Percentiles rank a stretch among this genome's conserved stretches.
Evolutionary conservation across 1,140 invertebrate species (phyloP).

Genomic region (Euura saliciscinereae): DNA sequence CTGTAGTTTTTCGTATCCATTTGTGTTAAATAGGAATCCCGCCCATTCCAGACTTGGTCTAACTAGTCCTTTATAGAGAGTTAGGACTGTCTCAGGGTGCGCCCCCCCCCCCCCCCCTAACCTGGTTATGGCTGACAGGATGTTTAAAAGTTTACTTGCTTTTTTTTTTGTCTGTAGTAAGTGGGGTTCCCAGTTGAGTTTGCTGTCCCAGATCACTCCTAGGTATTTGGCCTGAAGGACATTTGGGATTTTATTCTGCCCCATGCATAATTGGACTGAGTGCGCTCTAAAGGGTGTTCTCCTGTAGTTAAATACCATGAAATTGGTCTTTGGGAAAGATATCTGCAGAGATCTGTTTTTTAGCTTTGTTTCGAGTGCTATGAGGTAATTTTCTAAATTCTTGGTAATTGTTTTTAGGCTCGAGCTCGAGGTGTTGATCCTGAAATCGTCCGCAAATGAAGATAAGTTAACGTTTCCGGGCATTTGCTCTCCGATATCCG

Average conservation of each 20-base stretch:
- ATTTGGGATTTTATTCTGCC: slow-evolving; percentile 10
- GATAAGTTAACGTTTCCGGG: slow-evolving; percentile 7
- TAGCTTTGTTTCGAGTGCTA: slow-evolving; percentile 11
- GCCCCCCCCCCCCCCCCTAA: slow-evolving; percentile 28
- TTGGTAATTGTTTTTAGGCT: no score
- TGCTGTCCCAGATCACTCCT: slow-evolving; percentile 19
- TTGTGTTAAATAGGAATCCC: background rate
- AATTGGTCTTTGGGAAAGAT: slow-evolving; percentile 11
- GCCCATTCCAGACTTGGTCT: slow-evolving; percentile 26
- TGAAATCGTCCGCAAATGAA: slow-evolving; percentile 26
- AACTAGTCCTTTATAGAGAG: slow-evolving; percentile 24
- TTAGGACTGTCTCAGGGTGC: slow-evolving; percentile 20
- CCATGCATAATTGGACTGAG: background rate
- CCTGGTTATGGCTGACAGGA: slow-evolving; percentile 18
- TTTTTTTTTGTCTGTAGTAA: no score
- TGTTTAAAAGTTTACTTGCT: slow-evolving; percentile 16
- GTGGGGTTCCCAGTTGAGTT: slow-evolving; percentile 24
- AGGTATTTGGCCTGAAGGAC: slow-evolving; percentile 18
- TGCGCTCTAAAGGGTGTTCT: background rate
- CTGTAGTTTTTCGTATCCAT: background rate
- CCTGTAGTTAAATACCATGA: slow-evolving; percentile 15
- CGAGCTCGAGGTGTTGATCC: slow-evolving; percentile 14
- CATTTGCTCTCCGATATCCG: slow-evolving; percentile 7
- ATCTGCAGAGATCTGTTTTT: background rate
- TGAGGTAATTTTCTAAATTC: background rate